phyloP scores from a whole-genome alignment of 2,113 vertebrate genomes.

The Gopherus evgoodei region DNA sequence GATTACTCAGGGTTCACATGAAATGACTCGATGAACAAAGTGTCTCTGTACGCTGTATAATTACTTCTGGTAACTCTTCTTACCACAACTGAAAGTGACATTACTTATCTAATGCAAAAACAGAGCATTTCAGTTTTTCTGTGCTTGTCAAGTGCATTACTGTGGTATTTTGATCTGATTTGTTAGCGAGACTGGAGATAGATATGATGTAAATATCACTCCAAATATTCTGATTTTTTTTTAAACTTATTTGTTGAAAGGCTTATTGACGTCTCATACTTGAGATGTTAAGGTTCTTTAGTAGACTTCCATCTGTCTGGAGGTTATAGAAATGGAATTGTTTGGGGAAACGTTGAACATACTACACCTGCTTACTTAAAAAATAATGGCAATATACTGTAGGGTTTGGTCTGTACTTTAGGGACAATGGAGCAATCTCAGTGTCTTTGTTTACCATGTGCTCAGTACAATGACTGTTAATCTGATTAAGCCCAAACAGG shows the following conservation, averaged over 20 bases:
- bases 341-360: background rate
- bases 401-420: background rate
- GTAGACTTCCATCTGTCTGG: background rate
- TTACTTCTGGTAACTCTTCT: background rate
- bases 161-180: background rate
- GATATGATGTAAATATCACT: background rate
- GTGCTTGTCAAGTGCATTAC: background rate
- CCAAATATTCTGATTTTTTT: background rate
- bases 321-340: rapidly evolving
- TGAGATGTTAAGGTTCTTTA: background rate
- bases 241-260: background rate
- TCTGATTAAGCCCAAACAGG: slow-evolving; percentile 84
- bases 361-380: background rate
- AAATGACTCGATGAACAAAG: background rate
- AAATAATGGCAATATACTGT: background rate
- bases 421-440: background rate
- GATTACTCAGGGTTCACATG: background rate
- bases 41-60: background rate
- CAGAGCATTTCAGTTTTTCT: background rate
- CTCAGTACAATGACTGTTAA: background rate
- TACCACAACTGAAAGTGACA: background rate
- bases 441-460: background rate
- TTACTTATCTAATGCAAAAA: background rate
- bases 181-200: background rate
- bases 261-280: background rate